Evolutionary conservation across 2,797 vertebrate species (phyloP).

Genomic region (Sparidentex hasta): DNA sequence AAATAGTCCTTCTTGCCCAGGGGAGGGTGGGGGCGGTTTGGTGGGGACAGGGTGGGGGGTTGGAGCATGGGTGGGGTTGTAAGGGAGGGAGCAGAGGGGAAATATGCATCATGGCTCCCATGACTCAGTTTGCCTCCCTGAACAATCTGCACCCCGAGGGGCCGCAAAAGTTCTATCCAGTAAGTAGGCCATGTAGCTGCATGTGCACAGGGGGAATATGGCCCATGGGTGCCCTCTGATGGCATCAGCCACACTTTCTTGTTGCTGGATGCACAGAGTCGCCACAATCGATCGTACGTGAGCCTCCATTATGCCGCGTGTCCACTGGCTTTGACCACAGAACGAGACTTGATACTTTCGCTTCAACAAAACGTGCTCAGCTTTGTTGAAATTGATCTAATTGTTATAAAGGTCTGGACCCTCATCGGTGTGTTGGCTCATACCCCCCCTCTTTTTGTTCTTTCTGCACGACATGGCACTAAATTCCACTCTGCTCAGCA

Average conservation of each 20-base stretch:
- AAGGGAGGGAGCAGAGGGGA: slow-evolving; percentile 45
- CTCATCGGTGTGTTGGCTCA: slow-evolving; percentile 31
- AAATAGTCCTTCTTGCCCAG: slow-evolving; percentile 63
- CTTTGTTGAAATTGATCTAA: slow-evolving; percentile 52
- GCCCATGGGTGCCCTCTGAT: slow-evolving; percentile 54
- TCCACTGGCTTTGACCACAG: slow-evolving; percentile 18
- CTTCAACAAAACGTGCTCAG: slow-evolving; percentile 2
- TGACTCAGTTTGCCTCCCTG: slow-evolving; percentile 77
- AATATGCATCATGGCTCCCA: slow-evolving; percentile 65
- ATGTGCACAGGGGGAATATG: slow-evolving; percentile 40
- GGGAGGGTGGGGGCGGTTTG: slow-evolving; percentile 43
- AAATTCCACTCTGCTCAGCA: slow-evolving; percentile 69
- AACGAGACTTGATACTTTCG: slow-evolving; percentile 33
- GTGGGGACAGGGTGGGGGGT: slow-evolving; percentile 32
- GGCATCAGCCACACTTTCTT: slow-evolving; percentile 50
- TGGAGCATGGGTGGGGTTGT: slow-evolving; percentile 7
- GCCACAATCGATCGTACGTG: slow-evolving; percentile 1
- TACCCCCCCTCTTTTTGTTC: slow-evolving; percentile 12
- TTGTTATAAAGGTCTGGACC: slow-evolving; percentile 41
- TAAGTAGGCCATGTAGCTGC: slow-evolving; percentile 77
- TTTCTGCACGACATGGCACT: slow-evolving; percentile 65
- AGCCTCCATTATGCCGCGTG: not conserved
- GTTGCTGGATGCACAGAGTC: slow-evolving; percentile 27
- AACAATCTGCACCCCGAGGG: slow-evolving; percentile 77
- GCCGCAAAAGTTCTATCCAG: slow-evolving; percentile 59